Evolutionary conservation across 2,113 vertebrate genomes (phyloP).

Genomic region (Elephas maximus): DNA sequence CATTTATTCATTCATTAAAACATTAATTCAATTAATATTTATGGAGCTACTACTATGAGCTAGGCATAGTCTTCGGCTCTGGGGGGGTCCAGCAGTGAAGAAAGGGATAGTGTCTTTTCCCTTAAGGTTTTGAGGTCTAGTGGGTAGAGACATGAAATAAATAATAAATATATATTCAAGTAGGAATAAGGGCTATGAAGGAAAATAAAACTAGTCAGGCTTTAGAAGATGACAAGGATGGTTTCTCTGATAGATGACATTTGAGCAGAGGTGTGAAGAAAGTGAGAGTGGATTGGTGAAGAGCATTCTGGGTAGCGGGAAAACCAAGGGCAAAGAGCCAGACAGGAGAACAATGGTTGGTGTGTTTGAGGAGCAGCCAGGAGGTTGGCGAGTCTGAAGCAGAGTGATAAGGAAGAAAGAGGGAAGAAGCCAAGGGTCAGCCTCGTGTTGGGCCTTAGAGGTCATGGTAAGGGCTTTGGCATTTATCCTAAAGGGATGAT

Average conservation of each 20-base stretch:
- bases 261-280: neutral
- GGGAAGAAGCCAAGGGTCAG: neutral
- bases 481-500: neutral
- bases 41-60: neutral
- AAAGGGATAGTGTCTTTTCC: neutral
- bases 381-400: neutral
- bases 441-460: neutral
- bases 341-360: neutral
- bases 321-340: neutral
- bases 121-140: neutral
- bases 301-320: neutral
- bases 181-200: neutral
- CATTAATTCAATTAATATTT: neutral
- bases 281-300: neutral
- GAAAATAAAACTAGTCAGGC: neutral
- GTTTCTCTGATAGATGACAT: neutral
- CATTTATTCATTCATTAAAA: conserved; percentile 7
- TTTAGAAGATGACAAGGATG: neutral
- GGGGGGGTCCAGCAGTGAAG: neutral
- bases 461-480: neutral
- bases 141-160: neutral
- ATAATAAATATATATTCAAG: neutral
- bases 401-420: rapidly evolving
- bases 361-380: neutral
- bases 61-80: neutral